Percentiles rank a stretch among this genome's conserved stretches.
These are phyloP conservation scores for Marmota monax DNA, from an alignment of 2,113 vertebrate species.

Conservation along the genomic window DNA sequence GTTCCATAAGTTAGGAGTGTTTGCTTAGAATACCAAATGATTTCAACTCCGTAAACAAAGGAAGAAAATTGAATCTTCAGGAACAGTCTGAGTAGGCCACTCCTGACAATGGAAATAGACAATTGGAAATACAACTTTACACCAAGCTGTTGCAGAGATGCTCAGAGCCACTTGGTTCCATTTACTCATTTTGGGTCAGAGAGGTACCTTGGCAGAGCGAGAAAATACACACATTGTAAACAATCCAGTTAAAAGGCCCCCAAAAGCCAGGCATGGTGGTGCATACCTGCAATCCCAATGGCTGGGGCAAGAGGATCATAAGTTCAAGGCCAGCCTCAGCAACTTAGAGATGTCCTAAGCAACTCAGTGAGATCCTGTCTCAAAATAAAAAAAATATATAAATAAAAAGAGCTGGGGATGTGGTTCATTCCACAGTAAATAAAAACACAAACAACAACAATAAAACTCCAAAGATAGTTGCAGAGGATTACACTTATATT, in stretches of 20 bases:
- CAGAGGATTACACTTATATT: background rate
- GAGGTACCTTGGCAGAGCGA: background rate
- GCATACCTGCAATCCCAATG: too few species aligned
- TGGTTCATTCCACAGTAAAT: too few species aligned
- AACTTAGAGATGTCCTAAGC: too few species aligned
- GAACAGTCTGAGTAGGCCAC: background rate
- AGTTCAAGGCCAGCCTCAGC: too few species aligned
- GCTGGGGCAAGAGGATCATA: too few species aligned
- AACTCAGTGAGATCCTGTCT: too few species aligned
- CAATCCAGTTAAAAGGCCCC: background rate
- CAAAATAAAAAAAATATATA: too few species aligned
- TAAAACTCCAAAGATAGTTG: background rate
- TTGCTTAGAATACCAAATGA: constrained; percentile 48
- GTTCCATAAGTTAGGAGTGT: background rate
- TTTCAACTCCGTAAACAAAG: background rate
- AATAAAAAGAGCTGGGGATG: too few species aligned
- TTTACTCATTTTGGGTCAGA: background rate
- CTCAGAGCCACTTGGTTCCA: background rate
- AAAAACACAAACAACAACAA: too few species aligned
- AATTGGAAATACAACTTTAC: background rate
- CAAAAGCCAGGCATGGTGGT: background rate
- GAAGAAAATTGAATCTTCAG: constrained; percentile 18
- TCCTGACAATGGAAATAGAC: background rate
- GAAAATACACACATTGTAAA: background rate
- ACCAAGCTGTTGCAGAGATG: background rate